Percentiles rank a stretch among this genome's conserved stretches.
These are phyloP conservation scores for Melanogrammus aeglefinus DNA, from an alignment of 2,797 vertebrate genomes.

Conservation along the genomic window DNA sequence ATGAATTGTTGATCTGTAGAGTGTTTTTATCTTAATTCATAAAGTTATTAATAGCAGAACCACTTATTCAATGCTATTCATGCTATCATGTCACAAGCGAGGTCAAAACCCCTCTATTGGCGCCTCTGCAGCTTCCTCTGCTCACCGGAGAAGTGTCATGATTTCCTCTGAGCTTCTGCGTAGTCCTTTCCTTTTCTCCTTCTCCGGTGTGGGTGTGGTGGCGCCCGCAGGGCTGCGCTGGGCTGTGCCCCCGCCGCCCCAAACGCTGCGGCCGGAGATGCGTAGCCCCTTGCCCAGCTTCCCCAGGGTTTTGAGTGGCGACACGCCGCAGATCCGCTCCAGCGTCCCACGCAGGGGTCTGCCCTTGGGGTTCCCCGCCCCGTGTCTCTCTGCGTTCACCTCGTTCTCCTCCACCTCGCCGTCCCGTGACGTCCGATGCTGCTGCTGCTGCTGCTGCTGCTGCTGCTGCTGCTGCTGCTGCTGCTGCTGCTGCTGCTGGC, in stretches of 20 bases:
- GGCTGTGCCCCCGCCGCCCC: conserved; percentile 58
- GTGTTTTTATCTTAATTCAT: neutral
- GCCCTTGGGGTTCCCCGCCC: conserved; percentile 64
- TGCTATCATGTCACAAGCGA: neutral
- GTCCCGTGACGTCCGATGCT: conserved; percentile 58
- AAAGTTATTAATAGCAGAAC: neutral
- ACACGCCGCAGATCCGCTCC: conserved; percentile 75
- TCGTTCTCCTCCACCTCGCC: conserved; percentile 78
- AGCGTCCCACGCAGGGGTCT: conserved; percentile 74
- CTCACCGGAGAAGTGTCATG: conserved; percentile 76
- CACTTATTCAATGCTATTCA: neutral
- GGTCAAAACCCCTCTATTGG: neutral
- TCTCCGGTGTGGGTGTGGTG: conserved; percentile 58
- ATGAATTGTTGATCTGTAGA: neutral
- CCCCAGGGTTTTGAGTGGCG: conserved; percentile 77
- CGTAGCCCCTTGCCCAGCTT: conserved; percentile 78
- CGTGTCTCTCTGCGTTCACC: conserved; percentile 68
- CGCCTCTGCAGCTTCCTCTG: conserved; percentile 14
- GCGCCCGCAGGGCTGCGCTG: conserved; percentile 63
- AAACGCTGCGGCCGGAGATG: conserved; percentile 72
- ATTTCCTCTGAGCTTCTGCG: conserved; percentile 85
- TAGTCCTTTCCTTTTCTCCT: conserved; percentile 71
- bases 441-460: conserved; percentile 19
- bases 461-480: conserved; percentile 33
- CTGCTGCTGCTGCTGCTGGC: conserved; percentile 33